Evolutionary conservation across 2,113 vertebrate genomes (phyloP).

Genomic region (Copsychus sechellarum): DNA sequence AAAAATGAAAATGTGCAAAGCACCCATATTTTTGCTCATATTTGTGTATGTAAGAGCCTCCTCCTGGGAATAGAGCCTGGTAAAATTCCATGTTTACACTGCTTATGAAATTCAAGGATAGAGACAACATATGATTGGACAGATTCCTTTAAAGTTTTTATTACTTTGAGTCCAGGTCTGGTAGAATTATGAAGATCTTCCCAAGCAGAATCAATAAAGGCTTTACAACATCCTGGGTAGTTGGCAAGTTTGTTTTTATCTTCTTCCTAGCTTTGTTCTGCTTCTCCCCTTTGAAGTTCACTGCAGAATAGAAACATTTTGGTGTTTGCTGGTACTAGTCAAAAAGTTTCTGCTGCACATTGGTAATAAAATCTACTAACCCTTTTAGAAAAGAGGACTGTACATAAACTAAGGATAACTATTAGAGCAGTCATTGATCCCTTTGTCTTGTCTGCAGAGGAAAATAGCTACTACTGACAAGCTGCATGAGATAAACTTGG

Average conservation of each 20-base stretch:
- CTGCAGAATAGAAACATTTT: conserved; percentile 19
- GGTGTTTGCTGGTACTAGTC: not conserved
- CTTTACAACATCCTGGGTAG: conserved; percentile 48
- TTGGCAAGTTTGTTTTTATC: conserved; percentile 31
- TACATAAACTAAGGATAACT: not conserved
- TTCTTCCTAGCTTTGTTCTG: not conserved
- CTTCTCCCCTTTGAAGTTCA: conserved; percentile 5
- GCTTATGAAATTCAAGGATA: conserved; percentile 45
- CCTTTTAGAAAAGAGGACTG: not conserved
- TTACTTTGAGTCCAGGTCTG: conserved; percentile 31
- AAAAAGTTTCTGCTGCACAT: not conserved
- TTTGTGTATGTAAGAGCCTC: conserved; percentile 5
- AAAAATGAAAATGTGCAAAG: not conserved
- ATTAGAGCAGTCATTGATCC: not conserved
- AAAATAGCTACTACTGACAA: not conserved
- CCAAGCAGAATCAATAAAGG: conserved; percentile 52
- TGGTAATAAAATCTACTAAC: not conserved
- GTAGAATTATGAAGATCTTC: conserved; percentile 42
- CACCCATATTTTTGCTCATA: not conserved
- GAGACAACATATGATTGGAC: conserved; percentile 1
- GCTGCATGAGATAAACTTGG: not conserved
- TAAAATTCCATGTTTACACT: conserved; percentile 56
- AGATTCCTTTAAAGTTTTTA: conserved; percentile 58
- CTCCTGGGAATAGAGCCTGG: not conserved
- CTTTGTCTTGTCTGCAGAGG: not conserved